Conservation (phyloP, 2,888 invertebrate genomes). For the Bimastos eiseni region DNA sequence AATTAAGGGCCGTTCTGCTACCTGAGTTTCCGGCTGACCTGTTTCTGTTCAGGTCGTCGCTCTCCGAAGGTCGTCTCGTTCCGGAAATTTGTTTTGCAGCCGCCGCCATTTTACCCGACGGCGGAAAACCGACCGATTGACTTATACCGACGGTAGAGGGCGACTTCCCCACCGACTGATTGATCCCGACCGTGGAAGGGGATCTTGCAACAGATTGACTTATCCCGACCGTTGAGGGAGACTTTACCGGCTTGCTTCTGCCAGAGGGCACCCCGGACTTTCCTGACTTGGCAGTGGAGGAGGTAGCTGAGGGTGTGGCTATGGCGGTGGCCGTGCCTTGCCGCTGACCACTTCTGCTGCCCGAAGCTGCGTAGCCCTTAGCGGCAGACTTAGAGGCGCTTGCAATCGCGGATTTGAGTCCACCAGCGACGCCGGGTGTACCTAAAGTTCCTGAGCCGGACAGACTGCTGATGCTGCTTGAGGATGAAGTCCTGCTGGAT, state of each 20-base stretch:
- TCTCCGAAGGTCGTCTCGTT: neutral
- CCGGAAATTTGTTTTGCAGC: neutral
- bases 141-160: neutral
- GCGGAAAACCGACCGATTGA: neutral
- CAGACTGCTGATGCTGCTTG: constrained; percentile 20
- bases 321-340: constrained; percentile 20
- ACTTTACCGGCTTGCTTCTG: constrained; percentile 24
- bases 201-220: neutral
- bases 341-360: constrained; percentile 21
- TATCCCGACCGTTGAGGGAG: neutral
- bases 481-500: constrained; percentile 16
- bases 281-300: neutral
- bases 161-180: neutral
- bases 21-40: neutral
- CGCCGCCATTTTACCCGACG: constrained; percentile 9
- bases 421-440: neutral
- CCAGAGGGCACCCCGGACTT: constrained; percentile 24
- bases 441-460: constrained; percentile 14
- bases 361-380: constrained; percentile 7
- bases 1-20: neutral
- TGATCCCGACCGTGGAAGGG: neutral
- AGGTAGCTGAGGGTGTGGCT: neutral
- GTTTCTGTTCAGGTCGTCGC: constrained; percentile 8
- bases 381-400: constrained; percentile 18
- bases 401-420: neutral